These are phyloP conservation scores for Porites cylindrica DNA, from an alignment of 92 coral and sea anemone genomes.

Conservation along the genomic window DNA sequence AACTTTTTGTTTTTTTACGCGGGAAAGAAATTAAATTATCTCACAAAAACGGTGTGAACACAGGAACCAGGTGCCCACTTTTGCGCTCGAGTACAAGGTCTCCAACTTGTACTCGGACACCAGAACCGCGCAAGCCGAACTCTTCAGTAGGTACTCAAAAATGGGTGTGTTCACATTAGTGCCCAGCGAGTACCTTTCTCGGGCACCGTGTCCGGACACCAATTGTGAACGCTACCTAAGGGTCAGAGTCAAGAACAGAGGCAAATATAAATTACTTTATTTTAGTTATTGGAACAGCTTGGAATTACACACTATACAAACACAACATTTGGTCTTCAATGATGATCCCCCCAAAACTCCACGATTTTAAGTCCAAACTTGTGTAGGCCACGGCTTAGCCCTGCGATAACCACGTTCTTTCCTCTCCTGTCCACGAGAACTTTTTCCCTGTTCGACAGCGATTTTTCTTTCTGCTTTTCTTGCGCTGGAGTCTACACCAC, in stretches of 20 bases:
- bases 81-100: too few species aligned
- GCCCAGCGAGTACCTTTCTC: too few species aligned
- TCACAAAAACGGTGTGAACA: too few species aligned
- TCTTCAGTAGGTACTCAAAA: too few species aligned
- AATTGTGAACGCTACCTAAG: too few species aligned
- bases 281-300: not conserved
- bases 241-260: not conserved
- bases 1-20: too few species aligned
- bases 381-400: slow-evolving; percentile 77
- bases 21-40: too few species aligned
- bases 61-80: too few species aligned
- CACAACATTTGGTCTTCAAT: not conserved
- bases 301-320: not conserved
- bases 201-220: too few species aligned
- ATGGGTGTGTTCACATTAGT: too few species aligned
- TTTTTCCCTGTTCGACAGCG: not conserved
- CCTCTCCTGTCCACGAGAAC: slow-evolving; percentile 1
- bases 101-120: too few species aligned
- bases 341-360: not conserved
- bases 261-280: not conserved
- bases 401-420: slow-evolving; percentile 53
- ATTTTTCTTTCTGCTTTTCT: slow-evolving; percentile 21
- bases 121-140: too few species aligned
- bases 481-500: slow-evolving; percentile 9
- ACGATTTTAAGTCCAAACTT: slow-evolving; percentile 68